phyloP scores from a whole-genome alignment of 2,888 invertebrate species.

The Heliconius erato region DNA sequence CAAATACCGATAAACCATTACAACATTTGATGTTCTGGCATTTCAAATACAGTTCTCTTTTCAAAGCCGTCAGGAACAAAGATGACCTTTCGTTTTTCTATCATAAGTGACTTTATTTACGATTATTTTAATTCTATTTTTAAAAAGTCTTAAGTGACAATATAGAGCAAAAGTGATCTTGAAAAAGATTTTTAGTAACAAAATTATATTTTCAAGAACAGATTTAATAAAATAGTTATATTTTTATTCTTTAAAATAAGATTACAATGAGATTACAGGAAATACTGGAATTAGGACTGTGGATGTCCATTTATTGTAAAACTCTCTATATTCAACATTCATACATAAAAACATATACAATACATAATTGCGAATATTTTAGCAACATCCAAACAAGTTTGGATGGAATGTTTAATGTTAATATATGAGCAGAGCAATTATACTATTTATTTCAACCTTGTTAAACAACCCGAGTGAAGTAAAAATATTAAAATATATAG shows the following conservation, averaged over 20 bases:
- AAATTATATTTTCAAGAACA: slow-evolving; percentile 44
- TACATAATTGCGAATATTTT: slow-evolving; percentile 29
- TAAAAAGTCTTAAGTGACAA: slow-evolving; percentile 20
- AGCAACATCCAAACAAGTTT: slow-evolving; percentile 48
- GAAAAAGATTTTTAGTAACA: slow-evolving; percentile 39
- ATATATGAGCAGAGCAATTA: background rate
- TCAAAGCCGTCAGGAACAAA: slow-evolving; percentile 15
- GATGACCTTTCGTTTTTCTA: background rate
- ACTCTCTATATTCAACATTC: slow-evolving; percentile 5
- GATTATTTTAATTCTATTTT: slow-evolving; percentile 18
- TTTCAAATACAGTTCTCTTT: slow-evolving; percentile 24
- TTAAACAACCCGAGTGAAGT: background rate
- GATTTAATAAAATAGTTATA: slow-evolving; percentile 42
- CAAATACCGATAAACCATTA: slow-evolving; percentile 34
- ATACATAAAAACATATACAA: slow-evolving; percentile 38
- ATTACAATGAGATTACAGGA: slow-evolving; percentile 39
- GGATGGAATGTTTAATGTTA: slow-evolving; percentile 73
- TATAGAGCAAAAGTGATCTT: slow-evolving; percentile 27
- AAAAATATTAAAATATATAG: slow-evolving; percentile 2
- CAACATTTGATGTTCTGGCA: slow-evolving; percentile 34
- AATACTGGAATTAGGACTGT: slow-evolving; percentile 32
- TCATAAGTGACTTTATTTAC: slow-evolving; percentile 15
- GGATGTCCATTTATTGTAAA: slow-evolving; percentile 19
- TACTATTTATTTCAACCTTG: background rate
- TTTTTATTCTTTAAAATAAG: slow-evolving; percentile 11